phyloP scores from a whole-genome alignment of 2,888 invertebrate species.

The Hirtodrosophila confusa region DNA sequence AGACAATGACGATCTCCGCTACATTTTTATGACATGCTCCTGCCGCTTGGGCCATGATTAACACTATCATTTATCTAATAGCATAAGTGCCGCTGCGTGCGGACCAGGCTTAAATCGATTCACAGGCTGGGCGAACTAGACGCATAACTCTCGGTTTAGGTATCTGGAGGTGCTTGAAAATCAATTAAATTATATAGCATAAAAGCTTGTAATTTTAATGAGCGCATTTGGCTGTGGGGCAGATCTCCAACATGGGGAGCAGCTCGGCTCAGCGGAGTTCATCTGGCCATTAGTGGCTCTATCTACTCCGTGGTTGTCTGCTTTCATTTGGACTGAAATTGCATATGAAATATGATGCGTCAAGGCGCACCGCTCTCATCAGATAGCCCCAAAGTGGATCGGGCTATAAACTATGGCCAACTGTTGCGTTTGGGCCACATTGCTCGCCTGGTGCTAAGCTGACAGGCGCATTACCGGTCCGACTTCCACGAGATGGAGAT shows the following conservation, averaged over 20 bases:
- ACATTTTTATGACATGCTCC: constrained; percentile 46
- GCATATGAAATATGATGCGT: constrained; percentile 65
- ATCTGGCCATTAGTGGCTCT: constrained; percentile 49
- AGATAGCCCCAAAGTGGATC: constrained; percentile 55
- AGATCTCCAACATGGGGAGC: not conserved
- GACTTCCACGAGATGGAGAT: not conserved
- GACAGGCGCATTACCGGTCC: constrained; percentile 50
- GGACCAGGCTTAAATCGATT: constrained; percentile 1
- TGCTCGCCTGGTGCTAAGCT: constrained; percentile 40
- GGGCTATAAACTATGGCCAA: constrained; percentile 40
- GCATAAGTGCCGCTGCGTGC: constrained; percentile 37
- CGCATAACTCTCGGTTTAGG: not conserved
- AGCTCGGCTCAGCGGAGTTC: constrained; percentile 6
- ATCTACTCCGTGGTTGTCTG: constrained; percentile 12
- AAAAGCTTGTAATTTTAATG: constrained; percentile 53
- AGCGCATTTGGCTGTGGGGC: constrained; percentile 17
- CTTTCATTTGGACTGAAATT: constrained; percentile 30
- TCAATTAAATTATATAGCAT: constrained; percentile 66
- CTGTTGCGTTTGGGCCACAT: not conserved
- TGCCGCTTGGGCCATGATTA: constrained; percentile 52
- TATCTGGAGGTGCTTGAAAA: constrained; percentile 60
- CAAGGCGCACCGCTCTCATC: constrained; percentile 49
- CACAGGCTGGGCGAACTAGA: not conserved
- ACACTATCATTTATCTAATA: constrained; percentile 73
- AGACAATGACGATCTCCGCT: constrained; percentile 37